Evolutionary conservation across 1,140 invertebrate genomes (phyloP).

Genomic region (Manduca sexta): DNA sequence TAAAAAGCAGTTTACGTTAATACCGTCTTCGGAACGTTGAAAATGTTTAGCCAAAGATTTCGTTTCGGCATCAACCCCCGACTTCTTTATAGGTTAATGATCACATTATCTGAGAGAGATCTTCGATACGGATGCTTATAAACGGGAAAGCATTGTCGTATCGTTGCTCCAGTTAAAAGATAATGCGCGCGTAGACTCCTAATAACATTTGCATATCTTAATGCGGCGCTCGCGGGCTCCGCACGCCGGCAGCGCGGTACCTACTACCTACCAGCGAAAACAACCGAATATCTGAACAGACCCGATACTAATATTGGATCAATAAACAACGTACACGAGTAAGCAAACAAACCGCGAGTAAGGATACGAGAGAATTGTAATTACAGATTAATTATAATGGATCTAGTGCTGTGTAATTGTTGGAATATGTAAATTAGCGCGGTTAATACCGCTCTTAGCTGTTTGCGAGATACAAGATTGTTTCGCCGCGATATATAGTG

Average conservation of each 20-base stretch:
- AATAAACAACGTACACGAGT: slow-evolving; percentile 29
- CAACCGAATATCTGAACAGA: slow-evolving; percentile 2
- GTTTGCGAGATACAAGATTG: background rate
- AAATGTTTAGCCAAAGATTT: slow-evolving; percentile 3
- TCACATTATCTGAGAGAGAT: slow-evolving; percentile 19
- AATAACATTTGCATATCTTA: slow-evolving; percentile 61
- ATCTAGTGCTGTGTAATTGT: slow-evolving; percentile 16
- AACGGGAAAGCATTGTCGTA: slow-evolving; percentile 26
- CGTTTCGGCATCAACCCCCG: too few relatives aligned
- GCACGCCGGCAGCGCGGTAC: slow-evolving; percentile 4
- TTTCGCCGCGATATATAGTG: background rate
- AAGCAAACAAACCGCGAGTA: slow-evolving; percentile 33
- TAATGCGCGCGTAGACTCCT: slow-evolving; percentile 32
- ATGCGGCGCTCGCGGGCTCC: slow-evolving; percentile 22
- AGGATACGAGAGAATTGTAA: slow-evolving; percentile 32
- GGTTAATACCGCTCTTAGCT: slow-evolving; percentile 3
- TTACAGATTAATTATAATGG: slow-evolving; percentile 52
- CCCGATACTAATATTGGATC: slow-evolving; percentile 29
- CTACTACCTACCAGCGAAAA: background rate
- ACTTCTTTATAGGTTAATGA: slow-evolving; percentile 18
- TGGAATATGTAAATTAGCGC: slow-evolving; percentile 13
- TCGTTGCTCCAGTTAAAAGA: slow-evolving; percentile 29
- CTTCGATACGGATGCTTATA: slow-evolving; percentile 30
- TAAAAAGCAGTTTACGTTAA: background rate
- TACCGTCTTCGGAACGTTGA: background rate